These are phyloP conservation scores for Ploceus nigricollis DNA, from an alignment of 2,113 vertebrate genomes.

Conservation along the genomic window DNA sequence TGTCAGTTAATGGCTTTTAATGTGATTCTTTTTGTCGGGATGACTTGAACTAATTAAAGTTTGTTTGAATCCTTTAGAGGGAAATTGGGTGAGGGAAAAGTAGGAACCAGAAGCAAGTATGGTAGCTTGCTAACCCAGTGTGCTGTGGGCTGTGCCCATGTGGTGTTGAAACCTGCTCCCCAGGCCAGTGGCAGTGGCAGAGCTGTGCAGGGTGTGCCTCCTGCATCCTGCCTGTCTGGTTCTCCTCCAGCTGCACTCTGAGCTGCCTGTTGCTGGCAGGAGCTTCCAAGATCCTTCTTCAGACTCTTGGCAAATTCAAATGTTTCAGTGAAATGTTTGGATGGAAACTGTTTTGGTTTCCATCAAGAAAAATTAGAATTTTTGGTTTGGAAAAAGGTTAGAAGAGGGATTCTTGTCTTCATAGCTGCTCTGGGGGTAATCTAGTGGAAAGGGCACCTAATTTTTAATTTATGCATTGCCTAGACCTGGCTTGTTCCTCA, in stretches of 20 bases:
- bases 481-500: not conserved
- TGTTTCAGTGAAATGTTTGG: not conserved
- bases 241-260: not conserved
- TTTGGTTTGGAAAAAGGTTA: not conserved
- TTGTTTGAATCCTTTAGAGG: not conserved
- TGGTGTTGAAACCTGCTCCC: not conserved
- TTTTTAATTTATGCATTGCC: not conserved
- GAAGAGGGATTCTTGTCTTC: not conserved
- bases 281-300: not conserved
- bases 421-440: not conserved
- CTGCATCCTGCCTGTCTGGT: not conserved
- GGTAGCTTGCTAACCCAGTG: not conserved
- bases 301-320: not conserved
- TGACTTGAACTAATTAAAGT: slow-evolving; percentile 15
- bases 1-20: slow-evolving; percentile 14
- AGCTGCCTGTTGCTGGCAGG: not conserved
- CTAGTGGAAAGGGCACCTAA: not conserved
- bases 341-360: not conserved
- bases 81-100: not conserved
- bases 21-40: not conserved
- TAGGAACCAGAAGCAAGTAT: not conserved
- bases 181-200: fast-evolving
- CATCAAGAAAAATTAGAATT: not conserved
- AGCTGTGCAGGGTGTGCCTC: not conserved
- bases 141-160: not conserved